phyloP scores from a whole-genome alignment of 2,888 invertebrate species.

The Agrotis exclamationis region DNA sequence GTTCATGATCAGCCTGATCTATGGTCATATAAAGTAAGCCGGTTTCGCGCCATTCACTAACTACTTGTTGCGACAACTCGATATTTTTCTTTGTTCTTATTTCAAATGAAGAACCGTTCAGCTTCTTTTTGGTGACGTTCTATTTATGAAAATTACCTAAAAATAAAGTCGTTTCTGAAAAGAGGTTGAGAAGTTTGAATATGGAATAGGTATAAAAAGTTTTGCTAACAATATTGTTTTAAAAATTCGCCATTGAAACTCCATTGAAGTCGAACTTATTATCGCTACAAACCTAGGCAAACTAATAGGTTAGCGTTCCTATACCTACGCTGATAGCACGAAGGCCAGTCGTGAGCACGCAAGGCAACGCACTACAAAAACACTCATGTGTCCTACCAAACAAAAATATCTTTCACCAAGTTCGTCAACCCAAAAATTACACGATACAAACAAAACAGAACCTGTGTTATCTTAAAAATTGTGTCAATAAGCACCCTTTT shows the following conservation, averaged over 20 bases:
- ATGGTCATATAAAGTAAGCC: constrained; percentile 53
- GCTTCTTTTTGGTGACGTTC: neutral
- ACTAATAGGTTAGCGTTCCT: constrained; percentile 66
- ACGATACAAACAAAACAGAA: constrained; percentile 69
- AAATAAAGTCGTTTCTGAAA: neutral
- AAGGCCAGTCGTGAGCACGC: constrained; percentile 77
- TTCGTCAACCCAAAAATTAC: constrained; percentile 83
- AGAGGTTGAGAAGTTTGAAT: neutral
- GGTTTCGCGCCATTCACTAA: constrained; percentile 60
- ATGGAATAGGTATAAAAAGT: neutral
- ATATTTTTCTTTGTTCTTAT: constrained; percentile 56
- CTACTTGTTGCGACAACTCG: constrained; percentile 36
- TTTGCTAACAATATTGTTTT: constrained; percentile 11
- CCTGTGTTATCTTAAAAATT: constrained; percentile 61
- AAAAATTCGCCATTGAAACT: constrained; percentile 55
- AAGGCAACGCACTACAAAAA: constrained; percentile 74
- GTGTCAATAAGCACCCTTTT: constrained; percentile 68
- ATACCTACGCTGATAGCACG: constrained; percentile 72
- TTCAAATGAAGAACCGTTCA: constrained; percentile 36
- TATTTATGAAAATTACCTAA: constrained; percentile 8
- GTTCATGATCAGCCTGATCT: constrained; percentile 56
- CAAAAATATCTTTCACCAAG: constrained; percentile 80
- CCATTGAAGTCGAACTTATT: constrained; percentile 60
- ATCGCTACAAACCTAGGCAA: constrained; percentile 67
- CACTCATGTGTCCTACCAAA: constrained; percentile 72